These are phyloP conservation scores for Sceloporus undulatus DNA, from an alignment of 2,113 vertebrate genomes.

Conservation along the genomic window DNA sequence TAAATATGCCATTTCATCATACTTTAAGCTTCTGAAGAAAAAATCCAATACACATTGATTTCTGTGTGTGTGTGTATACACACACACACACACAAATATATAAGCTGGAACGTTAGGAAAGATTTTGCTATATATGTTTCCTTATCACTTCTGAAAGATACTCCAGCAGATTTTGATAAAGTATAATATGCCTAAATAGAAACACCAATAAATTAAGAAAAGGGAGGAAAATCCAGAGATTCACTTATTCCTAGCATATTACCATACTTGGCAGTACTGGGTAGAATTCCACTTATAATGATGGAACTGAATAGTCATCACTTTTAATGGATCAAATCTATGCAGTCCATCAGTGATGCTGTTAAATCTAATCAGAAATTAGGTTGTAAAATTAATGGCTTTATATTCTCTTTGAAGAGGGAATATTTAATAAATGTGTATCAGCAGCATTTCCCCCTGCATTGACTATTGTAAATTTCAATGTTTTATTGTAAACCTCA, in stretches of 20 bases:
- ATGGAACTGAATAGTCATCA: conserved; percentile 76
- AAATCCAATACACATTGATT: neutral
- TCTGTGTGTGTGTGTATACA: too few species aligned
- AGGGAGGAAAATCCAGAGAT: neutral
- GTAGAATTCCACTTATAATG: conserved; percentile 80
- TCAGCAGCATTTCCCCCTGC: conserved; percentile 44
- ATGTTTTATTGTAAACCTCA: conserved; percentile 14
- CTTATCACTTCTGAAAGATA: neutral
- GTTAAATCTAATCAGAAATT: conserved; percentile 79
- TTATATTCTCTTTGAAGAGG: conserved; percentile 60
- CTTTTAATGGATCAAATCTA: conserved; percentile 72
- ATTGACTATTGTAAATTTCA: conserved; percentile 3
- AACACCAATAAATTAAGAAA: neutral
- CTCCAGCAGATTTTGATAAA: conserved; percentile 33
- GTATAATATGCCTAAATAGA: conserved; percentile 7
- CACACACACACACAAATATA: too few species aligned
- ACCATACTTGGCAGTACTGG: conserved; percentile 75
- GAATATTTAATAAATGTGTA: conserved; percentile 61
- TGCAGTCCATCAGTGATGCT: conserved; percentile 63
- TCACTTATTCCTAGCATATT: conserved; percentile 54
- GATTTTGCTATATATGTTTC: neutral
- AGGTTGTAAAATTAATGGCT: conserved; percentile 78
- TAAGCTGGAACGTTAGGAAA: conserved; percentile 7
- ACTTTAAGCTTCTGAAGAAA: neutral
- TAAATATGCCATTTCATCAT: neutral